Evolutionary conservation across 1,140 invertebrate genomes (phyloP), one percentile per base, ranked within the genome.

Genomic region (Magallana gigas): DNA sequence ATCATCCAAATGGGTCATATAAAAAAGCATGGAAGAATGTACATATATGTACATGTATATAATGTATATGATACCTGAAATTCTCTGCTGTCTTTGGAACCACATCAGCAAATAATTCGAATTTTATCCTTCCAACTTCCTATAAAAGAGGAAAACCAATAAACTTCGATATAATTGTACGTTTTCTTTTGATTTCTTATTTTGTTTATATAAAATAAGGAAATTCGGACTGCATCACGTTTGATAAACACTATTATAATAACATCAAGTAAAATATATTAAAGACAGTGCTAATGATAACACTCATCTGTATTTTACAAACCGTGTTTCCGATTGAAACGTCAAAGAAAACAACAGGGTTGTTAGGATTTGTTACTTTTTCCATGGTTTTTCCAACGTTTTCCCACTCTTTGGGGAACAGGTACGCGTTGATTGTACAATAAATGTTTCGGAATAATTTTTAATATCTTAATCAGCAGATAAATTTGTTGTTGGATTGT

Each of bases 41-140:
- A 5, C 36, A 48, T 48, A 48, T 23, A 1, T 23, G 23, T 23
- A 48, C 36, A 0, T 48, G 23, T 48, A 48, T 48, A 48, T 48
- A 0, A 48, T 48, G 3, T 48, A 48, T 48, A 48, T 48, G 14
- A 64, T 92, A 95, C 94, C 95, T 94, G 93, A 99, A 99, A 95
- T 99, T 99, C 96, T 99, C 99, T 91, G 98, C 98, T 8, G 99
- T 99, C 95, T 98, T 98, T 14, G 99, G 99, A 8, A 98, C 98
- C 58, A 98, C 96, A 96, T 99, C 98, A 3, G 98, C 97, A 96
- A 98, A 99, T 8, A 99, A 95, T 95, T 99, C 99, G 95, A 99
- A 97, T 90, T 99, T 97, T 96, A 99, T 97, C 87, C 98, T 96
- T 7, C 99, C 99, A 93, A 99, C 98, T 95, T 96, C 96, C 96